Base-by-base conservation (phyloP, 2,888 invertebrate genomes). In the Cryptus viduatorius region DNA sequence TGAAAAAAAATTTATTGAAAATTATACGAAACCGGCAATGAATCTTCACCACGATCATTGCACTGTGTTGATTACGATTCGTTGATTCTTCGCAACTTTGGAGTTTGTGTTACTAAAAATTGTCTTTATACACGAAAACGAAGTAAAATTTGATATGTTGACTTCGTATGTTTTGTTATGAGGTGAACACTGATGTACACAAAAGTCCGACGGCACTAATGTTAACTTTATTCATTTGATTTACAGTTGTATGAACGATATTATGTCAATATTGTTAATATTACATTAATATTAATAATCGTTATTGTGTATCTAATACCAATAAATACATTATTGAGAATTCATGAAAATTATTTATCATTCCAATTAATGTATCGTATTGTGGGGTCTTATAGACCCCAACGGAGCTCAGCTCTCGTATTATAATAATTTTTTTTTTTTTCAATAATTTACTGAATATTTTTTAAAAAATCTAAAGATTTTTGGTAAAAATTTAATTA, bases 181-280 rank as follows among this genome's bases (percentile, higher is more conserved):
- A 44, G 42, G 68, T 56, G 19, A 31, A 48, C 16, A 67, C 68
- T 19, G 78, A 78, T 29, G 56, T 73, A 48, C 50, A 75, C 64
- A 73, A 79, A 83, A 44, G 84, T 84, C 84, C 80, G 61, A 77
- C 53, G 81, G 84, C 84, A 84, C 84, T 77, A 84, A 84, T 61
- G 31, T 73, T 81, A 81, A 46, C 8, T 29, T 53, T 7, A 50
- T 46, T 56, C 29, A 46, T 67, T 42, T 64, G 19, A 72, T 42
- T 50, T 48, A 48, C 42, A 75, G 75, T 29, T 76, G 65, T 48
- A 37, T 67, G 4, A 50, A 65, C n/a, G 0, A 42, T 64, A 16
- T 59, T 12, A 4, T 71, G 12, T 59, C 3, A 59, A 48, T 73
- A 59, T 82, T 72, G 72, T 78, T 73, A 29, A 82, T 61, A 56